These are phyloP conservation scores for Acanthopleura granulata DNA, from an alignment of 2,888 invertebrate species.

Conservation along the genomic window DNA sequence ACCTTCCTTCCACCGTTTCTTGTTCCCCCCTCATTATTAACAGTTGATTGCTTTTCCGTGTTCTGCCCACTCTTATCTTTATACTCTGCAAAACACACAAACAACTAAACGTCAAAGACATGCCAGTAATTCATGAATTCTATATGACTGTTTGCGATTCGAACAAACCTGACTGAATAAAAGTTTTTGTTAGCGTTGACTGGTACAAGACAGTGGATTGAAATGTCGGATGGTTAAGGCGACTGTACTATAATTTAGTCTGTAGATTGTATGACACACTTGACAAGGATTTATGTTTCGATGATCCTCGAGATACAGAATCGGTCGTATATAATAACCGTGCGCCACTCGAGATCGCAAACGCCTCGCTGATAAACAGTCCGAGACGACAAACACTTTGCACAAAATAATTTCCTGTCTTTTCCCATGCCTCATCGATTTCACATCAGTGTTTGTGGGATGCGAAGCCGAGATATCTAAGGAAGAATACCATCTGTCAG, in stretches of 20 bases:
- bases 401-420: slow-evolving; percentile 1
- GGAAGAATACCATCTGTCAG: background rate
- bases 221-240: too few relatives aligned
- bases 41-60: too few relatives aligned
- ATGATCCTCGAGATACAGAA: background rate
- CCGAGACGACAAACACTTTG: background rate
- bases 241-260: background rate
- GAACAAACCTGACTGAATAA: too few relatives aligned
- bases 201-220: too few relatives aligned
- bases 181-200: too few relatives aligned
- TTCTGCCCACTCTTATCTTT: too few relatives aligned
- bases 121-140: too few relatives aligned
- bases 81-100: too few relatives aligned
- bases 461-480: background rate
- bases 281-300: background rate
- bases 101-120: too few relatives aligned
- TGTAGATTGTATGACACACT: background rate
- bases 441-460: background rate
- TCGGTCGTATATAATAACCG: background rate
- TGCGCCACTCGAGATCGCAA: background rate
- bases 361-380: background rate
- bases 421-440: background rate
- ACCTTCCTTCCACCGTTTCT: too few relatives aligned
- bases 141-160: too few relatives aligned
- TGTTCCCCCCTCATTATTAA: too few relatives aligned